Conservation (phyloP, 2,797 vertebrate genomes). For the Malacoraja senta region DNA sequence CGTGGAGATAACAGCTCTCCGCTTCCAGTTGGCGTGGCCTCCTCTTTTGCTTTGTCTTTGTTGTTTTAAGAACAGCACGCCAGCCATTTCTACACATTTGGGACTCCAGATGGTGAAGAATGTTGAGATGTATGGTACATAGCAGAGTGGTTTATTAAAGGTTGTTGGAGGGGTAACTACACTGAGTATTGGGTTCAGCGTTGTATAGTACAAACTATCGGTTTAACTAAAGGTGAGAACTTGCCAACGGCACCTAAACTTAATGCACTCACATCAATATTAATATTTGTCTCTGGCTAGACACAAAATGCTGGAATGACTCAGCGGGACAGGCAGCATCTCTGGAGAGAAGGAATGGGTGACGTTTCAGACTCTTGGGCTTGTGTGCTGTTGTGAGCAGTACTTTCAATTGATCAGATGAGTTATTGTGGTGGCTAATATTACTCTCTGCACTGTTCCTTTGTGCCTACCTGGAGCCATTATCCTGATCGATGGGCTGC, state of each 20-base stretch:
- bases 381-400: not conserved
- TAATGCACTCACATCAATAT: not conserved
- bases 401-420: not conserved
- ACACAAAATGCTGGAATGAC: too few relatives aligned
- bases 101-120: conserved; percentile 47
- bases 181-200: conserved; percentile 39
- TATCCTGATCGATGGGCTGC: not conserved
- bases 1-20: conserved; percentile 51
- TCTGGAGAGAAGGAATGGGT: too few relatives aligned
- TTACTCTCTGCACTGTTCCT: not conserved
- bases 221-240: not conserved
- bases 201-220: not conserved
- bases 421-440: not conserved
- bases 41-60: conserved; percentile 50
- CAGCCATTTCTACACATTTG: conserved; percentile 50
- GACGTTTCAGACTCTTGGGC: too few relatives aligned
- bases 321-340: too few relatives aligned
- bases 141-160: conserved; percentile 47
- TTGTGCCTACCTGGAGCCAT: not conserved
- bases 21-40: conserved; percentile 45
- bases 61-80: conserved; percentile 47
- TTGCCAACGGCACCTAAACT: not conserved
- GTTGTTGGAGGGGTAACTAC: conserved; percentile 38
- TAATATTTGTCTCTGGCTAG: not conserved
- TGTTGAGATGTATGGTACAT: conserved; percentile 47